phyloP scores from a whole-genome alignment of 2,888 invertebrate genomes.

The Ennomos fuscantarius region DNA sequence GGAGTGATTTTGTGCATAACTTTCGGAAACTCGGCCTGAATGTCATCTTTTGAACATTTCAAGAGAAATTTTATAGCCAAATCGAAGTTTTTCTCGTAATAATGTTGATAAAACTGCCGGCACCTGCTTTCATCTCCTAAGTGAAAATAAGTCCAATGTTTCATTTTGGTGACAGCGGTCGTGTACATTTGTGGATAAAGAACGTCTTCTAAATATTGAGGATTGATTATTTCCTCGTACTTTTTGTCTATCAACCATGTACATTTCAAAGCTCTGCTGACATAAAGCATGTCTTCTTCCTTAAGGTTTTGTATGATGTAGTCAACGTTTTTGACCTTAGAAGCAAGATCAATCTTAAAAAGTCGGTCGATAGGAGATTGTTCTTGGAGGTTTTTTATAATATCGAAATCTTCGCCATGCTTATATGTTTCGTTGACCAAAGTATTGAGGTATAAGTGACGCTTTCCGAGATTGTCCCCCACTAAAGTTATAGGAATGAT shows the following conservation, averaged over 20 bases:
- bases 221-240: constrained; percentile 56
- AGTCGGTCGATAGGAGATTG: constrained; percentile 55
- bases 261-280: constrained; percentile 63
- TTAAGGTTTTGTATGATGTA: constrained; percentile 61
- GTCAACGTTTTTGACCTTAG: constrained; percentile 52
- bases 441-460: constrained; percentile 56
- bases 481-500: constrained; percentile 47
- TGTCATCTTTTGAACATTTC: constrained; percentile 29
- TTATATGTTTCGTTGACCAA: constrained; percentile 46
- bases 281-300: constrained; percentile 65
- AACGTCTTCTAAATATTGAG: constrained; percentile 56
- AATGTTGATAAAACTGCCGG: constrained; percentile 41
- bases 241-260: constrained; percentile 58
- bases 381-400: constrained; percentile 43
- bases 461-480: constrained; percentile 56
- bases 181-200: constrained; percentile 64
- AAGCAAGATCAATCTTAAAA: constrained; percentile 68
- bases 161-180: constrained; percentile 49
- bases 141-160: constrained; percentile 37
- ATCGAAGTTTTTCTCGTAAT: constrained; percentile 30
- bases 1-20: constrained; percentile 38
- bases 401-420: constrained; percentile 18
- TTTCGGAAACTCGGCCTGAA: constrained; percentile 30
- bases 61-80: constrained; percentile 39
- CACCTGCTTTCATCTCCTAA: constrained; percentile 36